A percentile compares a stretch with the other conserved stretches of the same genome.
These are phyloP conservation scores for Brienomyrus brachyistius DNA, from an alignment of 2,113 vertebrate species.

Conservation along the genomic window DNA sequence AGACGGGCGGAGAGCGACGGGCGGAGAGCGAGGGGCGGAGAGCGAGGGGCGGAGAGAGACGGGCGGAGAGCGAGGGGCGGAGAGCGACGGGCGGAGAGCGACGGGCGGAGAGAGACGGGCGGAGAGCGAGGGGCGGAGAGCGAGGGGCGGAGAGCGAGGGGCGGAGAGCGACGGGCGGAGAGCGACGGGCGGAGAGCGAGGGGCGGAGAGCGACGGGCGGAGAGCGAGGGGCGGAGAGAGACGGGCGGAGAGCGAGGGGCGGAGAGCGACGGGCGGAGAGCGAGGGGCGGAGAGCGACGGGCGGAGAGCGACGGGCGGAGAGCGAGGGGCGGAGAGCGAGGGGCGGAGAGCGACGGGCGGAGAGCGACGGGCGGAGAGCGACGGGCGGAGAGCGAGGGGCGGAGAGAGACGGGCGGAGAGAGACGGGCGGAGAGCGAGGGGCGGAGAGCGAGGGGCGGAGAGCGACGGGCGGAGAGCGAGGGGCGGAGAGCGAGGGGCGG, in stretches of 20 bases:
- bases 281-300: neutral
- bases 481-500: neutral
- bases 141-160: too few species aligned
- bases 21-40: too few species aligned
- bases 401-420: neutral
- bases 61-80: neutral
- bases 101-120: too few species aligned
- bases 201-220: too few species aligned
- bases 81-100: neutral
- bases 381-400: neutral
- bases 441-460: too few species aligned
- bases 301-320: too few species aligned
- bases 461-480: too few species aligned
- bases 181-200: neutral
- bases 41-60: too few species aligned
- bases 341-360: neutral
- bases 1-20: too few species aligned
- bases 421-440: too few species aligned
- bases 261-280: neutral
- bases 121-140: neutral
- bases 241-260: too few species aligned
- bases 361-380: neutral
- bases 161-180: neutral
- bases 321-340: too few species aligned
- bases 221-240: neutral